Percentiles rank a stretch among this genome's conserved stretches.
phyloP scores from a whole-genome alignment of 2,888 invertebrate genomes.

The Harpalus rufipes region DNA sequence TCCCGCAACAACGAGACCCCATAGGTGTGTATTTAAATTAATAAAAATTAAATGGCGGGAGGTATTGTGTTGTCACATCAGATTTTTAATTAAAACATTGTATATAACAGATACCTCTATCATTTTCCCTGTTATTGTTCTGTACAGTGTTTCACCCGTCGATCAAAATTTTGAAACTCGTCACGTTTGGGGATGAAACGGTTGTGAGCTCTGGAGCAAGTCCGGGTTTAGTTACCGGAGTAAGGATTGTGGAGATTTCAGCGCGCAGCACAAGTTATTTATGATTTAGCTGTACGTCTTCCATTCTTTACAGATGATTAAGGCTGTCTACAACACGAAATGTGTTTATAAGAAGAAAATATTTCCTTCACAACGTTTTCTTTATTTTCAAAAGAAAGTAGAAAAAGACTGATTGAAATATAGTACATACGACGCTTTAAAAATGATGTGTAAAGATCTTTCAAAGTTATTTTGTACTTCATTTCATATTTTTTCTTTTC shows the following conservation, averaged over 20 bases:
- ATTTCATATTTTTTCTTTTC: not conserved
- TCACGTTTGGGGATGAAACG: not conserved
- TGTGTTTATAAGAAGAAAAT: slow-evolving; percentile 13
- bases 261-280: slow-evolving; percentile 1
- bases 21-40: too few relatives aligned
- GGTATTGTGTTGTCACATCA: too few relatives aligned
- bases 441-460: not conserved
- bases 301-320: slow-evolving; percentile 33
- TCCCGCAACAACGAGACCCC: too few relatives aligned
- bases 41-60: too few relatives aligned
- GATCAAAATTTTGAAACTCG: slow-evolving; percentile 11
- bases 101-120: not conserved
- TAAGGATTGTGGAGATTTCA: slow-evolving; percentile 17
- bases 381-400: not conserved
- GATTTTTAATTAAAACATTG: too few relatives aligned
- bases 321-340: slow-evolving; percentile 14
- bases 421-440: not conserved
- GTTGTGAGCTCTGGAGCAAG: not conserved
- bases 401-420: slow-evolving; percentile 1
- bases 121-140: not conserved
- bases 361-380: slow-evolving; percentile 6
- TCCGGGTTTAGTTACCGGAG: slow-evolving; percentile 31
- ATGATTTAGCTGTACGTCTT: slow-evolving; percentile 26
- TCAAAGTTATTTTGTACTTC: not conserved
- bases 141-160: not conserved